Evolutionary conservation across 2,113 vertebrate genomes (phyloP), one percentile per base, ranked within the genome.

Genomic region (Galeopterus variegatus): DNA sequence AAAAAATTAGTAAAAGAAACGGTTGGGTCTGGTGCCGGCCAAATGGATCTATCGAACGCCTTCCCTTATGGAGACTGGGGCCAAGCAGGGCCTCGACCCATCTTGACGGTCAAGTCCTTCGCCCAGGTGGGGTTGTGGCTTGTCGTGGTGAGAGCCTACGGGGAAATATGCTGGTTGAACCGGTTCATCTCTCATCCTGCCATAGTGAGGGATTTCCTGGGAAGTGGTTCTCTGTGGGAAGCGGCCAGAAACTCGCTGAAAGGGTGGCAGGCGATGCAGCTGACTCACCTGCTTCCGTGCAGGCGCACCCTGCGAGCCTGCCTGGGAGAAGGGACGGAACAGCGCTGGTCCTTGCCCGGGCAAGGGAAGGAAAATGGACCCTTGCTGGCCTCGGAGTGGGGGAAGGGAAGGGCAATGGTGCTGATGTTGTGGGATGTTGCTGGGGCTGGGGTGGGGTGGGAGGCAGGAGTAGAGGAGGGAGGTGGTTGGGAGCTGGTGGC

Each of bases 11-110:
- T 84, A 67, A 45, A 70, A 90, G 45, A 80, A 26, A 65, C 8
- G 3, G 24, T 33, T 18, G 60, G 26, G 33, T 36, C 75, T 76
- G 69, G 58, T 60, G 41, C 58, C 41, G 60, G 50, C 60, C 8
- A 2, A 36, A n/a, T 1, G 24, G 23, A 3, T 19, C 33, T 69
- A 14, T 2, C 4, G 8, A 62, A 11, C 1, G 4, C 36, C 21
- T 23, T 50, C 28, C 24, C 77, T 31, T 24, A 18, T 14, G 52
- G 69, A 5, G 10, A 45, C 56, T 9, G 28, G 21, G 21, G 13
- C 33, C 62, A 21, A 60, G 67, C 18, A 41, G 31, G 56, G 45
- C 18, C 23, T 36, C 36, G 33, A 52, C 73, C 2, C 0, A 6
- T 50, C 75, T 31, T 0, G n/a, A 52, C 8, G 5, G 15, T 65